Conservation (phyloP, 2,797 vertebrate genomes). For the Vultur gryphus region DNA sequence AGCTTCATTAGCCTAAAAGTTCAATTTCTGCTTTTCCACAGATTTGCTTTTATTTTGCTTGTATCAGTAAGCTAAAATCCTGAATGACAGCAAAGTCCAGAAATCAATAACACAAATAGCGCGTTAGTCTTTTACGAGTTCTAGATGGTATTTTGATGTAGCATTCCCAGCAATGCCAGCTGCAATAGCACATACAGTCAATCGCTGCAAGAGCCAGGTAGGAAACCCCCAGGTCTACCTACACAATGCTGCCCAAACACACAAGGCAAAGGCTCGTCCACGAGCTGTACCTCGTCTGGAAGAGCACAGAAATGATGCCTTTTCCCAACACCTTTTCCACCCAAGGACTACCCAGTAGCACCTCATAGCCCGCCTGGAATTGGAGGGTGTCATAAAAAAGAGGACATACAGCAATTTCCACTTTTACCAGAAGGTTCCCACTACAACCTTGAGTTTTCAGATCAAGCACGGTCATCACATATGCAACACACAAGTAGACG, state of each 20-base stretch:
- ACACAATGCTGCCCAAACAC: rapidly evolving
- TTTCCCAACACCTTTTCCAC: not conserved
- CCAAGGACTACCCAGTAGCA: not conserved
- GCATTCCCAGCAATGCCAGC: not conserved
- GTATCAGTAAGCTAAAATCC: not conserved
- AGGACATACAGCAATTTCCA: not conserved
- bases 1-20: conserved; percentile 3
- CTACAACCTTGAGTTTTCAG: not conserved
- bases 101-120: not conserved
- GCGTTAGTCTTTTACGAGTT: rapidly evolving
- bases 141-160: not conserved
- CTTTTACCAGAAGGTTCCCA: not conserved
- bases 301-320: not conserved
- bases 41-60: not conserved
- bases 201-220: rapidly evolving
- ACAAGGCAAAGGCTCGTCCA: not conserved
- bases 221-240: not conserved
- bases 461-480: rapidly evolving
- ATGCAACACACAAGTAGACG: rapidly evolving
- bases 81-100: not conserved
- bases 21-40: not conserved
- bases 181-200: not conserved
- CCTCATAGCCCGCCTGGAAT: rapidly evolving
- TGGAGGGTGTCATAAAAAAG: rapidly evolving
- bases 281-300: not conserved